A percentile compares a stretch with the other conserved stretches of the same genome.
Conservation (phyloP, 2,888 invertebrate species). For the Torymus aiolomorphi region DNA sequence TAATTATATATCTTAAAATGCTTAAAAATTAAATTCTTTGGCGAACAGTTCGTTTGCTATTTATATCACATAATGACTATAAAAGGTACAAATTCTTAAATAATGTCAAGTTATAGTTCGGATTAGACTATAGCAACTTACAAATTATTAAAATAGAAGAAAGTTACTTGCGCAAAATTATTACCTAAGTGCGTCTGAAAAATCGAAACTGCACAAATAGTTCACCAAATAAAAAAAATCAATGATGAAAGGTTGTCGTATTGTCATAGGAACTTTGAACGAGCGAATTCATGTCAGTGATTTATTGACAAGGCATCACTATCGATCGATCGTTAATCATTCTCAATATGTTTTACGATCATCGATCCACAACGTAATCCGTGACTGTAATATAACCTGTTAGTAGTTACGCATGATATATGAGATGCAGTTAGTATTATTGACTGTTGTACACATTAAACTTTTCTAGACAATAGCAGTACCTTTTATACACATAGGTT, state of each 20-base stretch:
- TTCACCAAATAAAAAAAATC: conserved; percentile 13
- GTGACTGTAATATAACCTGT: conserved; percentile 8
- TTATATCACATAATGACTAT: too few relatives aligned
- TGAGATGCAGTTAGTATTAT: conserved; percentile 18
- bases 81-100: too few relatives aligned
- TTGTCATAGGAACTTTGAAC: conserved; percentile 14
- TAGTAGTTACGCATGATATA: conserved; percentile 9
- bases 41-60: too few relatives aligned
- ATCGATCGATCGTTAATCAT: conserved; percentile 41
- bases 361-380: conserved; percentile 21
- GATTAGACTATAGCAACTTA: too few relatives aligned
- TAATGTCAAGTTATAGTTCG: too few relatives aligned
- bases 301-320: conserved; percentile 20
- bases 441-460: background rate
- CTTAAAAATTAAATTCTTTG: too few relatives aligned
- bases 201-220: background rate
- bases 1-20: too few relatives aligned
- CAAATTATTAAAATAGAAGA: too few relatives aligned
- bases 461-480: too few relatives aligned
- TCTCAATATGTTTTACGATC: conserved; percentile 28
- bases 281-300: conserved; percentile 30
- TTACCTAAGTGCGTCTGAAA: background rate
- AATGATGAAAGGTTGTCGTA: conserved; percentile 11
- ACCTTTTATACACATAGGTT: too few relatives aligned
- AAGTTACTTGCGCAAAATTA: background rate